A percentile compares a stretch with the other conserved stretches of the same genome.
Evolutionary conservation across 2,113 vertebrate species (phyloP).

Genomic region (Sinocyclocheilus grahami): DNA sequence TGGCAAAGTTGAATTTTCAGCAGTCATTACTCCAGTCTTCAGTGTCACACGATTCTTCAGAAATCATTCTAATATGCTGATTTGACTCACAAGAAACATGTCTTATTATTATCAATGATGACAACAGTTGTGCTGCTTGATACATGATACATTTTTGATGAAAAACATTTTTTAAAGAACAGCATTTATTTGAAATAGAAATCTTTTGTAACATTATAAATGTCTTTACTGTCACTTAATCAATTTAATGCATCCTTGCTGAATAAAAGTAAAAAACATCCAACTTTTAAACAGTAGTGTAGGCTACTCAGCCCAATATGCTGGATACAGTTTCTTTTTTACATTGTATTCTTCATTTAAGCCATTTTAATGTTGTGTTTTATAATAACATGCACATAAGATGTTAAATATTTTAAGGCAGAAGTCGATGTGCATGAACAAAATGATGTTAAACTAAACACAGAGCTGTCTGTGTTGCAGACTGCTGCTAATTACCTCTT

Average conservation of each 20-base stretch:
- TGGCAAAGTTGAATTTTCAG: too few species aligned
- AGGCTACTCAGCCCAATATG: not conserved
- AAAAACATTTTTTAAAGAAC: too few species aligned
- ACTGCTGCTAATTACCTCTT: slow-evolving; percentile 62
- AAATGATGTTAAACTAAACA: slow-evolving; percentile 41
- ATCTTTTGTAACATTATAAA: not conserved
- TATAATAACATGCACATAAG: not conserved
- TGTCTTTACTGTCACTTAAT: not conserved
- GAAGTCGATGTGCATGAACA: not conserved
- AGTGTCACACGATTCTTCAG: too few species aligned
- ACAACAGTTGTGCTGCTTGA: too few species aligned
- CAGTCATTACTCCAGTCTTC: too few species aligned
- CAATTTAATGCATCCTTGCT: not conserved
- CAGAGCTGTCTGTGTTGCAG: slow-evolving; percentile 44
- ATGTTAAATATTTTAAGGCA: not conserved
- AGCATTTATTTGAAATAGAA: too few species aligned
- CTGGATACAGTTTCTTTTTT: not conserved
- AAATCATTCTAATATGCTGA: too few species aligned
- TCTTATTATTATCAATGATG: too few species aligned
- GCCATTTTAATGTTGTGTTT: not conserved
- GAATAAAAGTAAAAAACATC: not conserved
- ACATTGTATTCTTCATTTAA: not conserved
- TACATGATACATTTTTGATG: too few species aligned
- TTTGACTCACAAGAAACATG: too few species aligned
- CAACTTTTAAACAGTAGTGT: not conserved